A percentile compares a stretch with the other conserved stretches of the same genome.
Conservation (phyloP, 2,113 vertebrate species). For the Sterna hirundo region DNA sequence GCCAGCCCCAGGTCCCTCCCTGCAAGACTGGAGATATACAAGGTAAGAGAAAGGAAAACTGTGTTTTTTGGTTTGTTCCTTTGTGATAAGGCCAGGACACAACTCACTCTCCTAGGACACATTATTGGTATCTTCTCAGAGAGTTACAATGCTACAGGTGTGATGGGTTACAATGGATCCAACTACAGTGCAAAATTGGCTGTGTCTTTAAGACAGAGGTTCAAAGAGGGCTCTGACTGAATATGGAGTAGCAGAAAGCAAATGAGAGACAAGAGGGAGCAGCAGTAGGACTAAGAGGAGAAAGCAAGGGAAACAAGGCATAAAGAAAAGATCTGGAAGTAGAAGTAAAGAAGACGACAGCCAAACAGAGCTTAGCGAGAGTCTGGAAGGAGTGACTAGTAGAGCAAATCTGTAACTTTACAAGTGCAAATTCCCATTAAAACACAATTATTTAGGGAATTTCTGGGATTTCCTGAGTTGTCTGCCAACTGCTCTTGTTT, state of each 20-base stretch:
- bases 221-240: not conserved
- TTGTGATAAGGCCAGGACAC: not conserved
- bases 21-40: slow-evolving; percentile 50
- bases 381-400: not conserved
- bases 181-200: accelerated
- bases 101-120: not conserved
- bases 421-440: not conserved
- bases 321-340: not conserved
- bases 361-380: not conserved
- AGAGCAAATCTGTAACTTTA: not conserved
- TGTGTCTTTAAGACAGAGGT: not conserved
- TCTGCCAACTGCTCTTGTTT: not conserved
- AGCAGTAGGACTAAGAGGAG: not conserved
- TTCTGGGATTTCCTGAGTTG: not conserved
- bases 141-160: not conserved
- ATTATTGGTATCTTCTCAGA: not conserved
- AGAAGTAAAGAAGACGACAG: not conserved
- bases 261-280: not conserved
- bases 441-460: not conserved
- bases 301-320: not conserved
- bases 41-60: slow-evolving; percentile 2
- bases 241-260: accelerated
- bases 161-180: not conserved
- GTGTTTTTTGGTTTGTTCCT: not conserved
- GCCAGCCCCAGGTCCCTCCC: slow-evolving; percentile 45